These are phyloP conservation scores for Oscheius onirici DNA, from an alignment of 2,888 invertebrate genomes.

Conservation along the genomic window DNA sequence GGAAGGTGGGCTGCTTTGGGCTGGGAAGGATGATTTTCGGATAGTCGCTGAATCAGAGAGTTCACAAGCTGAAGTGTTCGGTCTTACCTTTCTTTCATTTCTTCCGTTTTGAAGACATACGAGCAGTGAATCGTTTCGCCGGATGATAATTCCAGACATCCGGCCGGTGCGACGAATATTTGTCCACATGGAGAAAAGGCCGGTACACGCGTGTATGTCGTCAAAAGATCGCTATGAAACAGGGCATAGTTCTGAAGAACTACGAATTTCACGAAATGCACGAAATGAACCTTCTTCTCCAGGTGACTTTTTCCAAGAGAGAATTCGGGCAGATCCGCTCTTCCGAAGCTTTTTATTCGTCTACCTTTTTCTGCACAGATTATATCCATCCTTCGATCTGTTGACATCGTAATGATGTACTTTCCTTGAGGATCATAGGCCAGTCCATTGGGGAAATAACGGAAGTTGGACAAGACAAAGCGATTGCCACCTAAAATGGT, in stretches of 20 bases:
- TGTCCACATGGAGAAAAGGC: conserved; percentile 91
- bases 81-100: conserved; percentile 53
- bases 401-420: conserved; percentile 65
- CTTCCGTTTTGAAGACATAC: conserved; percentile 76
- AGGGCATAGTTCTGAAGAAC: conserved; percentile 74
- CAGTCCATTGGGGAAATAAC: conserved; percentile 65
- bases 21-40: conserved; percentile 23
- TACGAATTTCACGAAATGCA: neutral
- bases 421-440: conserved; percentile 68
- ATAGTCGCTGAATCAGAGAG: conserved; percentile 3
- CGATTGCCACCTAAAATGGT: conserved; percentile 58
- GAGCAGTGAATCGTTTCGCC: conserved; percentile 76
- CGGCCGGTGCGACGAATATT: conserved; percentile 84
- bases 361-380: conserved; percentile 64
- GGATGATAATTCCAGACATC: conserved; percentile 63
- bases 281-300: conserved; percentile 31
- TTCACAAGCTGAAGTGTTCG: too few relatives aligned
- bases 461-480: conserved; percentile 52
- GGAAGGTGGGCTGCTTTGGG: conserved; percentile 80
- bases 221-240: conserved; percentile 90
- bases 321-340: conserved; percentile 38
- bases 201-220: conserved; percentile 90
- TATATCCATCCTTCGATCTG: conserved; percentile 66
- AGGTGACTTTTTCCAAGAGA: conserved; percentile 11
- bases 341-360: conserved; percentile 46